These are phyloP conservation scores for Forpus xanthops DNA, from an alignment of 2,797 vertebrate species.

Conservation along the genomic window DNA sequence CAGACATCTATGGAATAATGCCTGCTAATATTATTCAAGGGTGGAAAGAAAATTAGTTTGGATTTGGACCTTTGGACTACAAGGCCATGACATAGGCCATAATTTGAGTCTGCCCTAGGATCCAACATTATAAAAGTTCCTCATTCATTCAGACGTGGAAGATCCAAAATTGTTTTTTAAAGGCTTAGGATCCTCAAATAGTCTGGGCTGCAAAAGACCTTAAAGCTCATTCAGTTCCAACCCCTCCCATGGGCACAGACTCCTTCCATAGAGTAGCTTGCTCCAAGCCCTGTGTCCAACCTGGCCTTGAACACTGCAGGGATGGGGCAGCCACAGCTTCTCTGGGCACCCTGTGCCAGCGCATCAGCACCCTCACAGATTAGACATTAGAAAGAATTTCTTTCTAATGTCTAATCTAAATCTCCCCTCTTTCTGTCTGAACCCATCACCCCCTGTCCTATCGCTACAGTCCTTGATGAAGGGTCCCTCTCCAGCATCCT, in stretches of 20 bases:
- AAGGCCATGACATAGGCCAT: not conserved
- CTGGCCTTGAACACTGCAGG: not conserved
- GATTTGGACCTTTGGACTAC: not conserved
- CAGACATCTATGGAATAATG: not conserved
- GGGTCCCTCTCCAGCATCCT: too few relatives aligned
- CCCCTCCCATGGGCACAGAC: not conserved
- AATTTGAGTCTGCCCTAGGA: not conserved
- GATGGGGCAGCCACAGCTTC: not conserved
- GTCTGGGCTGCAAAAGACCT: not conserved
- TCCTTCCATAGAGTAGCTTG: not conserved
- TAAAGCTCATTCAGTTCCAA: not conserved
- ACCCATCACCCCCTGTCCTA: not conserved
- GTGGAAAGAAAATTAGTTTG: not conserved
- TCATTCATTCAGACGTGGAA: not conserved
- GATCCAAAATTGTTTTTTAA: not conserved
- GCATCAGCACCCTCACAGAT: not conserved
- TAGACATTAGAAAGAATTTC: not conserved
- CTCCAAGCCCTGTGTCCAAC: not conserved
- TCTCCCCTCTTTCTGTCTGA: not conserved
- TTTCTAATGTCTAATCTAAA: not conserved
- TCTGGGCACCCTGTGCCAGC: not conserved
- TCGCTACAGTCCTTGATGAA: not conserved
- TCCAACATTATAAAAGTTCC: not conserved
- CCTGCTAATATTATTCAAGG: fast-evolving
- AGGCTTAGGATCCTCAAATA: not conserved